Evolutionary conservation across 2,888 invertebrate genomes (phyloP).

Genomic region (Morpho deidamia): DNA sequence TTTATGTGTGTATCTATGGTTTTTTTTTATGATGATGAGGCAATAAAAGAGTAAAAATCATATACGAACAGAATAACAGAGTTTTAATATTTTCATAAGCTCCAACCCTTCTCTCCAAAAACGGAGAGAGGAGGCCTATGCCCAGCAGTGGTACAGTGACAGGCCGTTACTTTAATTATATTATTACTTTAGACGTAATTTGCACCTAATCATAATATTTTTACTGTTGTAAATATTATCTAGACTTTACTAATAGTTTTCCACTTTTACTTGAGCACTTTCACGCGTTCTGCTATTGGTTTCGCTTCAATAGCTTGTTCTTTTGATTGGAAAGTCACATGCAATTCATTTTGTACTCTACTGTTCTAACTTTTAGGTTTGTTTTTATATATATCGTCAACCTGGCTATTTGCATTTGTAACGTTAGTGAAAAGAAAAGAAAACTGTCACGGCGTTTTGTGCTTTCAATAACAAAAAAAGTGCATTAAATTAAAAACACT

Average conservation of each 20-base stretch:
- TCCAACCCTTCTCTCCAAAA: no score
- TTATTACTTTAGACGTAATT: constrained; percentile 7
- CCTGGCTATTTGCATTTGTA: not conserved
- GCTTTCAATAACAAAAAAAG: no score
- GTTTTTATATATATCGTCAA: not conserved
- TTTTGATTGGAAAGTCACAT: not conserved
- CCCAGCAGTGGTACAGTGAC: no score
- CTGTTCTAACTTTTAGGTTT: not conserved
- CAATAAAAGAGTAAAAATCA: no score
- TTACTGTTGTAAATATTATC: not conserved
- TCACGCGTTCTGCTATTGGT: constrained; percentile 22
- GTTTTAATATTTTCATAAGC: no score
- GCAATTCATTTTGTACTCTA: constrained; percentile 4
- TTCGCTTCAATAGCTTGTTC: not conserved
- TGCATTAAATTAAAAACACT: no score
- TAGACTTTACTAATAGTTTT: constrained; percentile 14
- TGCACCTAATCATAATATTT: constrained; percentile 3
- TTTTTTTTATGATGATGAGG: no score
- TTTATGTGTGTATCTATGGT: no score
- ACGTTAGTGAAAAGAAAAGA: not conserved
- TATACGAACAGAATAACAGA: no score
- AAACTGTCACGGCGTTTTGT: no score
- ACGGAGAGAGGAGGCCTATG: no score
- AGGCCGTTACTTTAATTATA: no score
- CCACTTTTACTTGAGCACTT: constrained; percentile 37